phyloP scores from a whole-genome alignment of 2,888 invertebrate genomes.

The Lamellibrachia columna region DNA sequence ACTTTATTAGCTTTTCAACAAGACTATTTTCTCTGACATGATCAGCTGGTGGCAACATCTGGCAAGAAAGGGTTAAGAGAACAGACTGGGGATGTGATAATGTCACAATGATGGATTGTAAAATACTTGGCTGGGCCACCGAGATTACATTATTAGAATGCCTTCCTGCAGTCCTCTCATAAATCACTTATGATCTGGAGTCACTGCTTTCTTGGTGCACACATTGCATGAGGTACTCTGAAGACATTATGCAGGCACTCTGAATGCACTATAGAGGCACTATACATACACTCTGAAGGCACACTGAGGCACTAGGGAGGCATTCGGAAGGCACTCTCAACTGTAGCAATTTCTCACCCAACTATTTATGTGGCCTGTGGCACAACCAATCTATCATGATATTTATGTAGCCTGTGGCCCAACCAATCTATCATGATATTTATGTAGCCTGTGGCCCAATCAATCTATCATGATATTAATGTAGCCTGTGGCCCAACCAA shows the following conservation, averaged over 20 bases:
- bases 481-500: no score
- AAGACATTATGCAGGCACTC: background rate
- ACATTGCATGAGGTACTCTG: no score
- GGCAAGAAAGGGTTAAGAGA: background rate
- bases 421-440: background rate
- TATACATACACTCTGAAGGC: no score
- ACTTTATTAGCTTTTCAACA: background rate
- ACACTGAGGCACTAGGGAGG: no score
- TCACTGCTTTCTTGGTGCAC: background rate
- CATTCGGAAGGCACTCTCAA: no score
- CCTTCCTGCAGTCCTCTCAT: background rate
- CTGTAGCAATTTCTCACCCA: no score
- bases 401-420: background rate
- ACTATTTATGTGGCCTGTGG: background rate
- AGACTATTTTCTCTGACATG: background rate
- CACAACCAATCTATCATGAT: background rate
- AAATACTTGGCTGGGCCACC: background rate
- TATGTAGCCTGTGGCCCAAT: no score
- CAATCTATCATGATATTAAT: no score
- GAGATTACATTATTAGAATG: background rate
- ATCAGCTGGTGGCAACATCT: background rate
- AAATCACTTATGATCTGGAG: background rate
- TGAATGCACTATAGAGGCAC: no score
- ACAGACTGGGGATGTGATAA: background rate
- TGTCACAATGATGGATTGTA: conserved; percentile 6